phyloP scores from a whole-genome alignment of 2,113 vertebrate species.

The Sinocyclocheilus grahami region DNA sequence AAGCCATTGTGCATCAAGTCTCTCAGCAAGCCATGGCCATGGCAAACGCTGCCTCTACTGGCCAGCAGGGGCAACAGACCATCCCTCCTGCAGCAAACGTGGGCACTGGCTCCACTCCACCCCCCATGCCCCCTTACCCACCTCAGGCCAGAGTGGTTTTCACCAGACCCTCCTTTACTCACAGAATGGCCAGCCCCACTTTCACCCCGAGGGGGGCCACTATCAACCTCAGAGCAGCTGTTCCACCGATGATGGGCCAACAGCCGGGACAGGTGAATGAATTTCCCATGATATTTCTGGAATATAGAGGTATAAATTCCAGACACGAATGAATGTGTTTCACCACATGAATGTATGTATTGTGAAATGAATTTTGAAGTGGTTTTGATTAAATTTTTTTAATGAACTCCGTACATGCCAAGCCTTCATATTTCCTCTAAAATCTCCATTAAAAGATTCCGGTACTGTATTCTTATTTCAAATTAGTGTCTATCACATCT shows the following conservation, averaged over 20 bases:
- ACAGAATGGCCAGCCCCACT: conserved; percentile 74
- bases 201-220: conserved; percentile 74
- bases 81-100: conserved; percentile 48
- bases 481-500: neutral
- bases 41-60: conserved; percentile 77
- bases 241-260: conserved; percentile 73
- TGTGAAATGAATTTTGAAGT: neutral
- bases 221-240: conserved; percentile 73
- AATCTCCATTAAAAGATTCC: neutral
- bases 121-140: conserved; percentile 65
- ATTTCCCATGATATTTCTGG: neutral
- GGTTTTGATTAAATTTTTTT: neutral
- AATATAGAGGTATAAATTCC: neutral
- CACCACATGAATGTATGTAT: neutral
- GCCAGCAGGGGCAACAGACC: conserved; percentile 58
- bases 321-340: neutral
- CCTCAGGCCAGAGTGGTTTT: conserved; percentile 87
- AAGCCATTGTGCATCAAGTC: conserved; percentile 90
- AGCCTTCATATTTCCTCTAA: neutral
- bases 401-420: neutral
- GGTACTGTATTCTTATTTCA: too few relatives aligned
- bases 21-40: conserved; percentile 85
- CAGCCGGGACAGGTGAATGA: conserved; percentile 74
- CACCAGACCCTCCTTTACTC: conserved; percentile 79
- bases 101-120: conserved; percentile 60